Evolutionary conservation across 2,113 vertebrate species (phyloP).

Genomic region (Agapornis roseicollis): DNA sequence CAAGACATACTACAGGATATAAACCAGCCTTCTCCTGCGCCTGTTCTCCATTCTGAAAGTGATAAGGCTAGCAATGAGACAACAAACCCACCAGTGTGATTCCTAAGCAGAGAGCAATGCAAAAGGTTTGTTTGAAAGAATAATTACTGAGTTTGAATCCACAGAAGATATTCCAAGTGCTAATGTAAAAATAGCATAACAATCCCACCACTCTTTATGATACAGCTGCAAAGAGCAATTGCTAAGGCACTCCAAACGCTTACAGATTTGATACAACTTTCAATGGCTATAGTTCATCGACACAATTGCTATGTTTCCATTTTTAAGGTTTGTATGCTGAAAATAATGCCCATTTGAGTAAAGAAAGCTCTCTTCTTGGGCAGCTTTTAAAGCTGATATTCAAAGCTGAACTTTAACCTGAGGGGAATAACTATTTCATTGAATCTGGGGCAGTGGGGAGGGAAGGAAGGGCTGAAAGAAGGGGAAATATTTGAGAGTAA

Average conservation of each 20-base stretch:
- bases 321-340: neutral
- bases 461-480: conserved; percentile 3
- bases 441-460: neutral
- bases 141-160: neutral
- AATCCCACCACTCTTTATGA: neutral
- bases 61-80: neutral
- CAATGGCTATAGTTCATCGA: neutral
- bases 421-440: conserved; percentile 44
- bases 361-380: conserved; percentile 6
- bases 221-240: neutral
- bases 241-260: neutral
- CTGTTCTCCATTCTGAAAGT: neutral
- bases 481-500: neutral
- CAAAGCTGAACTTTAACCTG: conserved; percentile 59
- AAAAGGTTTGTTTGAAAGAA: neutral
- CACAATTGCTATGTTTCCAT: neutral
- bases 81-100: neutral
- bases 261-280: neutral
- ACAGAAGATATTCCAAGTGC: neutral
- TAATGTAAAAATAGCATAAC: neutral
- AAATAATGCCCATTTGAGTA: neutral
- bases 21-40: neutral
- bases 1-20: neutral
- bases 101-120: neutral
- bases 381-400: conserved; percentile 52